Evolutionary conservation across 2,888 invertebrate genomes (phyloP).

Genomic region (Calameuta pallipes): DNA sequence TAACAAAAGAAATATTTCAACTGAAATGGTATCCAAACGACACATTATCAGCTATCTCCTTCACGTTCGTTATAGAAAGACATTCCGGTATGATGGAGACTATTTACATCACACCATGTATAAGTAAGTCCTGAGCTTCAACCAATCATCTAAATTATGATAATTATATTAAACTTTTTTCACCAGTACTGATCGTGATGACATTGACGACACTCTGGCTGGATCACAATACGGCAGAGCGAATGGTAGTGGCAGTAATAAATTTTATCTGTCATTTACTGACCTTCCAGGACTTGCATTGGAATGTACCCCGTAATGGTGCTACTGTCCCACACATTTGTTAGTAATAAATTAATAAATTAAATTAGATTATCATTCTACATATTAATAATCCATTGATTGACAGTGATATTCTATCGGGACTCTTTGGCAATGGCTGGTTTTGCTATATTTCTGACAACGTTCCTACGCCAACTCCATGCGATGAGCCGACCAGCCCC

Average conservation of each 20-base stretch:
- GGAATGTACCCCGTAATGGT: slow-evolving; percentile 73
- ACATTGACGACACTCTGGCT: slow-evolving; percentile 72
- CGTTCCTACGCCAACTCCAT: slow-evolving; percentile 44
- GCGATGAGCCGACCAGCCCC: slow-evolving; percentile 41
- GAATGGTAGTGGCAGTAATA: slow-evolving; percentile 70
- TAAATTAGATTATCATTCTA: neutral
- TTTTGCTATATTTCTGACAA: slow-evolving; percentile 52
- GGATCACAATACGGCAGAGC: slow-evolving; percentile 70
- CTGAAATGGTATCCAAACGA: slow-evolving; percentile 71
- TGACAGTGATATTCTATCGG: slow-evolving; percentile 50
- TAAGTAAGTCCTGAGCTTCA: slow-evolving; percentile 52
- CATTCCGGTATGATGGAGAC: slow-evolving; percentile 71
- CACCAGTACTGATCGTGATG: slow-evolving; percentile 69
- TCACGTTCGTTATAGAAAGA: slow-evolving; percentile 71
- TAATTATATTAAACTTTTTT: slow-evolving; percentile 19
- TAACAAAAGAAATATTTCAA: slow-evolving; percentile 67
- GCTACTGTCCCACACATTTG: slow-evolving; percentile 71
- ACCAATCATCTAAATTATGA: neutral
- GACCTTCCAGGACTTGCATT: slow-evolving; percentile 72
- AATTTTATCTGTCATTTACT: slow-evolving; percentile 74
- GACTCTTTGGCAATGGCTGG: slow-evolving; percentile 48
- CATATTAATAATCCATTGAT: neutral
- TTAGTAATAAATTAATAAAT: slow-evolving; percentile 49
- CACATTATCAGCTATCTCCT: slow-evolving; percentile 73
- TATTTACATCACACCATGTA: slow-evolving; percentile 70